These are phyloP conservation scores for Amblyjoppa fuscipennis DNA, from an alignment of 2,888 invertebrate genomes.

Conservation along the genomic window DNA sequence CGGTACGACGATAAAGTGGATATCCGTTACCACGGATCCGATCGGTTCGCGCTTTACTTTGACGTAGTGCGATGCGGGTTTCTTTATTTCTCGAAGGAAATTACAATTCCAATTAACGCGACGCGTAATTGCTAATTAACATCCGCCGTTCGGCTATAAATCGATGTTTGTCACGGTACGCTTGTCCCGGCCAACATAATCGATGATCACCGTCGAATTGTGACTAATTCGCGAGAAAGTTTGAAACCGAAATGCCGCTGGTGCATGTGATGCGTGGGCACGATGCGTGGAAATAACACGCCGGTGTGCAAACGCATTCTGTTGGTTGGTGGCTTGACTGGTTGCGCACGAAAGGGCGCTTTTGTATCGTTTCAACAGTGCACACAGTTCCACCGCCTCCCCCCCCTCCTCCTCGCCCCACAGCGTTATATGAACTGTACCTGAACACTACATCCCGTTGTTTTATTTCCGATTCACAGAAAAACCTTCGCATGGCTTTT, in stretches of 20 bases:
- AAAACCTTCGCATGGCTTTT: constrained; percentile 71
- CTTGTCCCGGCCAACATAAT: not conserved
- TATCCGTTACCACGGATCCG: not conserved
- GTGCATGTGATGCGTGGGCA: constrained; percentile 2
- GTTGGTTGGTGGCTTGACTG: constrained; percentile 22
- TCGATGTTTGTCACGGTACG: not conserved
- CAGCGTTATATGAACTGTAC: constrained; percentile 1
- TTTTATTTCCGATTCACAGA: constrained; percentile 64
- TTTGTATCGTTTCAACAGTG: constrained; percentile 54
- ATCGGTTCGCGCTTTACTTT: not conserved
- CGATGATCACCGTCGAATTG: not conserved
- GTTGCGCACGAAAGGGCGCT: constrained; percentile 49
- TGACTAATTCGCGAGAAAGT: not conserved
- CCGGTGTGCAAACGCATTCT: constrained; percentile 32
- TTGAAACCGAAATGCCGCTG: not conserved
- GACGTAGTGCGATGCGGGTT: not conserved
- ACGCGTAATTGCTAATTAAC: not conserved
- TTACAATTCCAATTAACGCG: not conserved
- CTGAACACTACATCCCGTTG: constrained; percentile 6
- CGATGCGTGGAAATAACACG: constrained; percentile 3
- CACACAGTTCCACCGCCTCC: constrained; percentile 22
- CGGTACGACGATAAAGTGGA: not conserved
- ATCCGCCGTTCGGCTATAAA: not conserved
- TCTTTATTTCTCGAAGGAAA: not conserved
- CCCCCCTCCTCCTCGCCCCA: not conserved